Base-by-base conservation (phyloP, 2,797 vertebrate genomes). In the Myotis myotis region DNA sequence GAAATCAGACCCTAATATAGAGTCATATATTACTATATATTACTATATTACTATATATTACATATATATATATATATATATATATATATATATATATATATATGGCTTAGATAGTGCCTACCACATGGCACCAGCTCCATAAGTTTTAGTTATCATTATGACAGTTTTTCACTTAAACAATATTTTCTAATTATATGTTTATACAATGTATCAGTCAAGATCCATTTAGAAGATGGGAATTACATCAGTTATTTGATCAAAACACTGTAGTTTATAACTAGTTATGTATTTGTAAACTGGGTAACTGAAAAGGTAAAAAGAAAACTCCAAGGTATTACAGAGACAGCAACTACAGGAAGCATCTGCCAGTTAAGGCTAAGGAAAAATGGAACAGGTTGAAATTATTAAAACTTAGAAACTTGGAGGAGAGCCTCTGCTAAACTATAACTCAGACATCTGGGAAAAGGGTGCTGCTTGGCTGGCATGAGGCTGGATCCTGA, bases 151-250 rank as follows among this genome's bases (percentile, higher is more conserved):
- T 4, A 80, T 49, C 9, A 33, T 68, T 80, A 30, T 36, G 16
- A 84, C 49, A 66, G 72, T 70, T 51, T 85, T 85, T 33, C 8
- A 79, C 33, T 41, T 85, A 60, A 88, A 51, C 11, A 74, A 16
- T 75, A 12, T 36, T 91, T 88, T 84, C 72, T 81, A 79, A 74
- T 74, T 68, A 62, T 44, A 51, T 82, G 51, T 23, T 95, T 87
- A 70, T 71, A 33, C 49, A 70, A 41, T 75, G 7, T 22, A 51
- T 36, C 30, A 38, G 33, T 66, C 47, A 68, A n/a, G 70, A 75
- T 66, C 10, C 16, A 75, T 7, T 28, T 68, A 68, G 33, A 23
- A 75, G 16, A 57, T 0, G n/a, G 87, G 5, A 68, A 70, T 30
- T 25, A 7, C 0, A 20, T 51, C 55, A 74, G 23, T 60, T 84